A percentile compares a stretch with the other conserved stretches of the same genome.
Conservation (phyloP, 2,113 vertebrate species). For the Erinaceus europaeus region DNA sequence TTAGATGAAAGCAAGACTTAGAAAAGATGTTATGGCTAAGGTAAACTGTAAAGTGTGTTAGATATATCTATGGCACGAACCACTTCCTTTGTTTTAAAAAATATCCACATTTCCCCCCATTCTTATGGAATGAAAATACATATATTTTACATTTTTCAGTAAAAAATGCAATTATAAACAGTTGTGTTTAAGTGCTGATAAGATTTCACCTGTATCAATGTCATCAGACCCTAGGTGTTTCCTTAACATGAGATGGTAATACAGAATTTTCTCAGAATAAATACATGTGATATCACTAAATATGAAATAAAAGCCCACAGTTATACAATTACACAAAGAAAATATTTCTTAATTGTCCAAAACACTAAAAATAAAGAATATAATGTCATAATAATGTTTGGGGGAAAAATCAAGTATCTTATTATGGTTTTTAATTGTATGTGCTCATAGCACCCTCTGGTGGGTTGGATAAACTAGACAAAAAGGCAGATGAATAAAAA, state of each 20-base stretch:
- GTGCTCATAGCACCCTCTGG: constrained; percentile 53
- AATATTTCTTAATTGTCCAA: constrained; percentile 16
- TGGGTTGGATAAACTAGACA: constrained; percentile 24
- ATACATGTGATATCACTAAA: not conserved
- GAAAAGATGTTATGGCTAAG: not conserved
- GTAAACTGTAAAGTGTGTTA: not conserved
- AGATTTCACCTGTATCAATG: not conserved
- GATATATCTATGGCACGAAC: not conserved
- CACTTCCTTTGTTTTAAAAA: not conserved
- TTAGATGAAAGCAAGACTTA: not conserved
- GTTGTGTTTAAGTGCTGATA: not conserved
- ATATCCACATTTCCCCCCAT: not conserved
- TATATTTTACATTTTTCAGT: not conserved
- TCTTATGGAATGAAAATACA: not conserved
- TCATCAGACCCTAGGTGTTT: not conserved
- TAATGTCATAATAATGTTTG: not conserved
- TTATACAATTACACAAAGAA: not conserved
- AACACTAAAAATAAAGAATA: not conserved
- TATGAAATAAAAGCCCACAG: not conserved
- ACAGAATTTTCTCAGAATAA: not conserved
- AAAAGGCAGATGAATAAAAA: not conserved
- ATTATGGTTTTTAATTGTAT: constrained; percentile 8
- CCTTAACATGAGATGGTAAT: not conserved
- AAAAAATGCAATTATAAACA: constrained; percentile 18
- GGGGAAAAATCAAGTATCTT: not conserved